phyloP scores from a whole-genome alignment of 2,888 invertebrate genomes.

The Dione vanillae region DNA sequence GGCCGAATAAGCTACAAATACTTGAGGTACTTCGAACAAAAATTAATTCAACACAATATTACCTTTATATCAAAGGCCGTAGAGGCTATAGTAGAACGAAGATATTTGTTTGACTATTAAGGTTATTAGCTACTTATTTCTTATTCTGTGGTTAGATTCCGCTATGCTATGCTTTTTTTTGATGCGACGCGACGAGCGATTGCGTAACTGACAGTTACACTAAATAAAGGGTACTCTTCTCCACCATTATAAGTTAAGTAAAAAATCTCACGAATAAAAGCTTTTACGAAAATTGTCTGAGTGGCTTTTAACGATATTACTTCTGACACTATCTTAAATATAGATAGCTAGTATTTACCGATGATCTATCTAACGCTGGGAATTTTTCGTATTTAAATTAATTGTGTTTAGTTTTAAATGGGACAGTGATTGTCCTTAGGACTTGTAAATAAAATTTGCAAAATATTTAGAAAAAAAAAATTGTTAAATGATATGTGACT shows the following conservation, averaged over 20 bases:
- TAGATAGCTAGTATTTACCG: background rate
- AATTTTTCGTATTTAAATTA: background rate
- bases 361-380: background rate
- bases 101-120: conserved; percentile 30
- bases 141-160: conserved; percentile 42
- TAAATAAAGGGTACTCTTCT: background rate
- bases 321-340: conserved; percentile 1
- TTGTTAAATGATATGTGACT: too few relatives aligned
- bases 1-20: conserved; percentile 37
- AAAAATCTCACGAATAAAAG: conserved; percentile 2
- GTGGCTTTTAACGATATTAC: conserved; percentile 1
- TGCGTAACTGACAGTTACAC: conserved; percentile 21
- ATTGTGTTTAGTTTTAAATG: background rate
- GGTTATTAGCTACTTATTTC: conserved; percentile 33
- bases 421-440: background rate
- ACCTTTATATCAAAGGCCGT: conserved; percentile 13
- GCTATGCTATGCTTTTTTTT: conserved; percentile 39
- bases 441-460: too few relatives aligned
- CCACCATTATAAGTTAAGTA: conserved; percentile 13
- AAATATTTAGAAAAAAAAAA: too few relatives aligned
- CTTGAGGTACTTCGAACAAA: background rate
- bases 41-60: conserved; percentile 18
- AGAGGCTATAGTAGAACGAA: conserved; percentile 25
- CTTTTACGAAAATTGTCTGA: background rate
- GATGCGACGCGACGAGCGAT: conserved; percentile 10